A percentile compares a stretch with the other conserved stretches of the same genome.
Evolutionary conservation across 2,113 vertebrate species (phyloP).

Genomic region (Electrona antarctica): DNA sequence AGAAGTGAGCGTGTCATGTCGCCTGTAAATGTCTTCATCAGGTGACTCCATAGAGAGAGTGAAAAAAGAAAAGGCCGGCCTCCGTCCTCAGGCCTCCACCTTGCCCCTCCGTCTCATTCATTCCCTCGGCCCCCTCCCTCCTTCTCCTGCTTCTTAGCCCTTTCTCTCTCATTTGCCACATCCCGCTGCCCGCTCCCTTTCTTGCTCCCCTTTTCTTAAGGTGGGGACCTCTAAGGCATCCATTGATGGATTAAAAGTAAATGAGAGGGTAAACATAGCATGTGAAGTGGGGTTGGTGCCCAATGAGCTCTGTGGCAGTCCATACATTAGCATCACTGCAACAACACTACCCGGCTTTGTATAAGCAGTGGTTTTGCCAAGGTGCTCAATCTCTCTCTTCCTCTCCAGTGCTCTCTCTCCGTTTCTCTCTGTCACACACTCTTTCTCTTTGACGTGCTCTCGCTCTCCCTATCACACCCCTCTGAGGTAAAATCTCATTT

Average conservation of each 20-base stretch:
- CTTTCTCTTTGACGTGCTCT: neutral
- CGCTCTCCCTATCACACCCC: neutral
- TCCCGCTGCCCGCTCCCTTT: neutral
- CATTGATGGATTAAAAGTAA: constrained; percentile 20
- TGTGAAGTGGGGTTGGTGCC: neutral
- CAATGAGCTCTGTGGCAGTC: neutral
- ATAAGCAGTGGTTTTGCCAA: constrained; percentile 2
- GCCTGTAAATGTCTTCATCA: constrained; percentile 13
- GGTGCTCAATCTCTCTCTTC: neutral
- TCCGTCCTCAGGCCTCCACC: neutral
- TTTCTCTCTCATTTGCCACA: neutral
- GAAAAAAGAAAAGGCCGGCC: neutral
- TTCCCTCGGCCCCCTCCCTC: neutral
- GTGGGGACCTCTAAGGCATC: neutral
- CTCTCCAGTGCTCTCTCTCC: neutral
- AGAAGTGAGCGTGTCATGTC: constrained; percentile 22
- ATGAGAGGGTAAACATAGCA: constrained; percentile 17
- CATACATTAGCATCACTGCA: neutral
- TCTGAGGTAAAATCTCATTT: constrained; percentile 7
- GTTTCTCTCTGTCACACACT: neutral
- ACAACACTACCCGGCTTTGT: constrained; percentile 12
- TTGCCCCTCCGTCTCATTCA: neutral
- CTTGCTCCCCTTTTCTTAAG: constrained; percentile 1
- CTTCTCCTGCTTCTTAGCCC: neutral
- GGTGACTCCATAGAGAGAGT: neutral